A percentile compares a stretch with the other conserved stretches of the same genome.
phyloP scores from a whole-genome alignment of 2,113 vertebrate species.

The Pachyramphus minor region DNA sequence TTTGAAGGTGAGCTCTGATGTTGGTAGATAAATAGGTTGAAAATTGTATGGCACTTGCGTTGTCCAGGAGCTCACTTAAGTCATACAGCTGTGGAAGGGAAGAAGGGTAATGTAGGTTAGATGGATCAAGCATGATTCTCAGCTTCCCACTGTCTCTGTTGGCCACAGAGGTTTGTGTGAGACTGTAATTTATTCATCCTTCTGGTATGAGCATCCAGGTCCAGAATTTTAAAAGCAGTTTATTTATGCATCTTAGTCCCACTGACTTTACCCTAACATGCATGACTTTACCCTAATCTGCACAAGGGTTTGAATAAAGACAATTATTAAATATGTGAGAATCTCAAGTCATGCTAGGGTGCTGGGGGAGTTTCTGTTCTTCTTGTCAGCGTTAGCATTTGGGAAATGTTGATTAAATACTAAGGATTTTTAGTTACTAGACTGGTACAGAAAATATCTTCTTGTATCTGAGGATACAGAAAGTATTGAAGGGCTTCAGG shows the following conservation, averaged over 20 bases:
- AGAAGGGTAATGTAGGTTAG: neutral
- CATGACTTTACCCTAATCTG: neutral
- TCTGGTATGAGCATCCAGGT: neutral
- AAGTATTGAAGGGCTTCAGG: neutral
- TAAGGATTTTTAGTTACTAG: neutral
- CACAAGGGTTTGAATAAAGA: neutral
- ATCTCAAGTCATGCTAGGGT: neutral
- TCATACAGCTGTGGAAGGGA: neutral
- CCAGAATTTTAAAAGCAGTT: neutral
- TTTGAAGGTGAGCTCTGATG: neutral
- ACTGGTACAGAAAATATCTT: neutral
- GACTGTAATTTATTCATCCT: neutral
- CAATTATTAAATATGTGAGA: neutral
- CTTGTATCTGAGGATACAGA: neutral
- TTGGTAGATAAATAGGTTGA: neutral
- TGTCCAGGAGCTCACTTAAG: neutral
- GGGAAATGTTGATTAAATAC: neutral
- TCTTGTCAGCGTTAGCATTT: neutral
- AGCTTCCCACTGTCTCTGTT: neutral
- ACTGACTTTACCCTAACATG: neutral
- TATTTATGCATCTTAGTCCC: neutral
- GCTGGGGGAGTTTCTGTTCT: neutral
- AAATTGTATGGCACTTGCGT: neutral
- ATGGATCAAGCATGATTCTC: neutral
- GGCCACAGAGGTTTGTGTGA: neutral